These are phyloP conservation scores for Anolis apletophallus DNA, from an alignment of 2,797 vertebrate species.

Conservation along the genomic window DNA sequence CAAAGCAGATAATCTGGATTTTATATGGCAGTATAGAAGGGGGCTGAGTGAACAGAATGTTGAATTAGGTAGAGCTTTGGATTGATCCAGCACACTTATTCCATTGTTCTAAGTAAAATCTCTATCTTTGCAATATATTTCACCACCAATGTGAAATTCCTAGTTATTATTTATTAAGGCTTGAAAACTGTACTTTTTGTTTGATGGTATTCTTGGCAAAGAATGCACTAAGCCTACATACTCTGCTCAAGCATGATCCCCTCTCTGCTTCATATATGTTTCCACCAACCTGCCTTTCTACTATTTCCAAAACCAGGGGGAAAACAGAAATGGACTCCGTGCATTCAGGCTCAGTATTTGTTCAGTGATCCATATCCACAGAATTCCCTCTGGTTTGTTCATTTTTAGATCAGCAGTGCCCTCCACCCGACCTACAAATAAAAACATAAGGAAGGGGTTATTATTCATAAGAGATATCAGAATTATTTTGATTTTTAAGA, in stretches of 20 bases:
- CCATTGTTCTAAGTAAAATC: no score
- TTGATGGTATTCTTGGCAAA: constrained; percentile 44
- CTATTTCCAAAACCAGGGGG: constrained; percentile 38
- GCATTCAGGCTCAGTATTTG: constrained; percentile 34
- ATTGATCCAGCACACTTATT: no score
- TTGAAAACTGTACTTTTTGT: constrained; percentile 11
- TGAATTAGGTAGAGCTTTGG: no score
- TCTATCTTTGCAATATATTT: not conserved
- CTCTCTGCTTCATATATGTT: constrained; percentile 7
- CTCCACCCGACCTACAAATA: constrained; percentile 57
- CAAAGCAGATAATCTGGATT: no score
- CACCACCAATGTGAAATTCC: not conserved
- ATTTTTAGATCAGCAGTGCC: constrained; percentile 50
- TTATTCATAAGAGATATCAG: constrained; percentile 47
- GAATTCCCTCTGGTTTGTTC: constrained; percentile 52
- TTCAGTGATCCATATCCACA: not conserved
- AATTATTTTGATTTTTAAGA: constrained; percentile 16
- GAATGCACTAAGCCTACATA: constrained; percentile 26
- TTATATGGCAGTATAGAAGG: no score
- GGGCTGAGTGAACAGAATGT: no score
- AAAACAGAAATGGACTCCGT: not conserved
- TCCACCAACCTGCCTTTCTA: not conserved
- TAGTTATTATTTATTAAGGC: not conserved
- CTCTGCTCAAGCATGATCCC: constrained; percentile 28
- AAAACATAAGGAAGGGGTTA: constrained; percentile 45